Base-by-base conservation (phyloP, 92 coral and sea anemone genomes). In the Phenganax stokvisi region DNA sequence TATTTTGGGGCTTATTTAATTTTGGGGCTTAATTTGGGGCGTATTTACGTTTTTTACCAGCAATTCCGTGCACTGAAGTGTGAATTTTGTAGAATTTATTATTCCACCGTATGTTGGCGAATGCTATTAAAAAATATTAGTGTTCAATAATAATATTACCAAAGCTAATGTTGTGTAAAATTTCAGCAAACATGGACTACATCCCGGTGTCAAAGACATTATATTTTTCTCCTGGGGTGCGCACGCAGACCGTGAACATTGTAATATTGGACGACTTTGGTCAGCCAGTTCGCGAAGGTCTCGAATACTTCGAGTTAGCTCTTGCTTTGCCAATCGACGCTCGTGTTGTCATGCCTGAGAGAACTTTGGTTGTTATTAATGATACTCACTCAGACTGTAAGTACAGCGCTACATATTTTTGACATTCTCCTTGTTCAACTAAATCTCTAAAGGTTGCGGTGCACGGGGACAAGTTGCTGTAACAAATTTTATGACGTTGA, bases 241-340 rank as follows among this genome's bases (percentile, higher is more conserved):
- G 84, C 30, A 72, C 84, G 8, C 92, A 91, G 77, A 61, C 74
- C 16, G 83, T 91, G 16, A 89, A 86, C 56, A 92, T 94, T 63
- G 81, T 84, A 37, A 91, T 94, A 31, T 83, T 90, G 57, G 98
- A 94, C 87, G 98, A 94, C 81, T 85, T 85, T 85, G 98, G 98
- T 16, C 80, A 71, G 85, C 98, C 98, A 51, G 85, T 69, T 51
- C 88, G 92, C 15, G 98, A 94, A 87, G 97, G 97, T 15, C 80
- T 17, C 16, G 97, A 94, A 59, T 65, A 71, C 57, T 93, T 94
- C 78, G 91, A 94, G 84, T 89, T 94, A 59, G 88, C 89, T 6
- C 90, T 94, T 55, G 89, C 96, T 66, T 87, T 89, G 12, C 98
- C 98, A 8, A 87, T 91, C 31, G 90, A 91, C 63, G 87, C 92